Evolutionary conservation across 2,888 invertebrate genomes (phyloP).

Genomic region (Macaria notata): DNA sequence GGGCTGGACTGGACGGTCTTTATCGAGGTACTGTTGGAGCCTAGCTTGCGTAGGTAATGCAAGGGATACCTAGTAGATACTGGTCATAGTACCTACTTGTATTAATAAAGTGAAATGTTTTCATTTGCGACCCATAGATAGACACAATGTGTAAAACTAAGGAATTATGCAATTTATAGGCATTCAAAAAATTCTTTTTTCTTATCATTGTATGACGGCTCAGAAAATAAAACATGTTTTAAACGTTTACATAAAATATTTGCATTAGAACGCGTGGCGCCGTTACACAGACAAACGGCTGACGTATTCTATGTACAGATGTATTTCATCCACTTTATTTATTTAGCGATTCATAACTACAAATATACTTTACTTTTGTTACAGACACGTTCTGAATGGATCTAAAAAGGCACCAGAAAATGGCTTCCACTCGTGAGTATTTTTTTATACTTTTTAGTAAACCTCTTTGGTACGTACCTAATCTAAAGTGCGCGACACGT

Average conservation of each 20-base stretch:
- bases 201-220: no score
- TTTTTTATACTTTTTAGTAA: slow-evolving; percentile 3
- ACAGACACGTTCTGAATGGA: slow-evolving; percentile 29
- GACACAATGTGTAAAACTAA: no score
- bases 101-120: no score
- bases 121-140: no score
- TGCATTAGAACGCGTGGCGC: slow-evolving; percentile 38
- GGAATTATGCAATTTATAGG: no score
- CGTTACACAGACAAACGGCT: slow-evolving; percentile 13
- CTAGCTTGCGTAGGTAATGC: not conserved
- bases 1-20: slow-evolving; percentile 21
- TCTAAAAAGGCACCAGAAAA: slow-evolving; percentile 9
- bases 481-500: slow-evolving; percentile 15
- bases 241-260: slow-evolving; percentile 38
- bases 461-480: not conserved
- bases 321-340: slow-evolving; percentile 6
- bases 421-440: slow-evolving; percentile 20
- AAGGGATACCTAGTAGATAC: no score
- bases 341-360: not conserved
- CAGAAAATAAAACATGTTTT: no score
- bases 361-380: slow-evolving; percentile 37
- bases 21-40: slow-evolving; percentile 7
- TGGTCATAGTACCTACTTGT: no score
- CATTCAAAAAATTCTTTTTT: no score
- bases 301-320: not conserved